Conservation (phyloP, 1,140 invertebrate genomes). For the Centruroides sculpturatus region DNA sequence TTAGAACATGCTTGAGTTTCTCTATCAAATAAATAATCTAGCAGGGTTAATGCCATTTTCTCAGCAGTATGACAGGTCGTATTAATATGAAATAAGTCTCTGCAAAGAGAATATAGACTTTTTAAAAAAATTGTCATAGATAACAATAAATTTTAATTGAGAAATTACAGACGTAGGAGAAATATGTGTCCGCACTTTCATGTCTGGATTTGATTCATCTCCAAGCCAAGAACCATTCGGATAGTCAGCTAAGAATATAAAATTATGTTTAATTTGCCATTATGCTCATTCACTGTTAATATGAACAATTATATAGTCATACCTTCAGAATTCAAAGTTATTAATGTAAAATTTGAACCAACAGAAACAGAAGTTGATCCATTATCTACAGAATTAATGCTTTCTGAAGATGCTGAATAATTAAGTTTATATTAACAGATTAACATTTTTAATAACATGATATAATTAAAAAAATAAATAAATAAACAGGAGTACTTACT, state of each 20-base stretch:
- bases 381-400: not conserved
- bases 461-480: not conserved
- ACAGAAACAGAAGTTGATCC: conserved; percentile 16
- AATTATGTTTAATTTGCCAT: not conserved
- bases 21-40: conserved; percentile 34
- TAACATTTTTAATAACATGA: not conserved
- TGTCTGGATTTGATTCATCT: conserved; percentile 35
- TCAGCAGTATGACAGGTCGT: conserved; percentile 33
- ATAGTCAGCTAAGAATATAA: conserved; percentile 30
- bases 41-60: conserved; percentile 34
- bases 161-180: conserved; percentile 28
- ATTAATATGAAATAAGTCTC: conserved; percentile 38
- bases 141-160: not conserved
- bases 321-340: conserved; percentile 33
- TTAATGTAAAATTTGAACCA: conserved; percentile 28
- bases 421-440: not conserved
- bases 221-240: conserved; percentile 41
- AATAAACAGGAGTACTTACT: conserved; percentile 3
- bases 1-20: conserved; percentile 34
- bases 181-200: conserved; percentile 36
- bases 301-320: not conserved
- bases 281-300: not conserved
- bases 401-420: not conserved
- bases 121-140: not conserved
- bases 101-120: conserved; percentile 21